phyloP scores from a whole-genome alignment of 2,888 invertebrate species.

The Napeogenes inachia region DNA sequence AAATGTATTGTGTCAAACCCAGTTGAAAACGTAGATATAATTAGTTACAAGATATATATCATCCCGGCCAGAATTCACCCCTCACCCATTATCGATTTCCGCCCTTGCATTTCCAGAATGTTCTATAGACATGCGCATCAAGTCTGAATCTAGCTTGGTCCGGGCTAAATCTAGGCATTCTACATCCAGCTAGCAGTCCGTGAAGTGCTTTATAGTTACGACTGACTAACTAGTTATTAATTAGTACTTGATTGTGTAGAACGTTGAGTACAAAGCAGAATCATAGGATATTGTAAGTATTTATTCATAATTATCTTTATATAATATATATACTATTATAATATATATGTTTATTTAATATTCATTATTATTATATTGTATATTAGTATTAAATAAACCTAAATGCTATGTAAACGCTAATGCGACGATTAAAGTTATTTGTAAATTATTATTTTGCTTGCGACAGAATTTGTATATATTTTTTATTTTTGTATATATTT shows the following conservation, averaged over 20 bases:
- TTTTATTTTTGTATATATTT: too few species aligned
- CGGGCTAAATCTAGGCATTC: conserved; percentile 22
- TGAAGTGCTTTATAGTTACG: neutral
- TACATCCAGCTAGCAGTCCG: conserved; percentile 1
- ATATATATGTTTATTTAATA: too few species aligned
- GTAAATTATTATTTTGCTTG: too few species aligned
- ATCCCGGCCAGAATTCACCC: neutral
- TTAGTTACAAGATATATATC: neutral
- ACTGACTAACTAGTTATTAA: neutral
- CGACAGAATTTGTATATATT: too few species aligned
- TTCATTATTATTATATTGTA: too few species aligned
- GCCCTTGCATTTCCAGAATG: neutral
- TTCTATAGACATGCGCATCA: conserved; percentile 21
- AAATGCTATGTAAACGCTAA: too few species aligned
- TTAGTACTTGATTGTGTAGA: neutral
- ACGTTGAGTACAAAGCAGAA: neutral
- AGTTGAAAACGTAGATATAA: neutral
- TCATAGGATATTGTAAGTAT: neutral
- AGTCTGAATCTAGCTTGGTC: conserved; percentile 12
- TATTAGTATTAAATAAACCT: too few species aligned
- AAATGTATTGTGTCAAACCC: too few species aligned
- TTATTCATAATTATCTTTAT: too few species aligned
- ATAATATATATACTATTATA: too few species aligned
- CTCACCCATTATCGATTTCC: neutral
- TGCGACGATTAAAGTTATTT: too few species aligned